These are phyloP conservation scores for Nilaparvata lugens DNA, from an alignment of 1,140 invertebrate species.

Conservation along the genomic window DNA sequence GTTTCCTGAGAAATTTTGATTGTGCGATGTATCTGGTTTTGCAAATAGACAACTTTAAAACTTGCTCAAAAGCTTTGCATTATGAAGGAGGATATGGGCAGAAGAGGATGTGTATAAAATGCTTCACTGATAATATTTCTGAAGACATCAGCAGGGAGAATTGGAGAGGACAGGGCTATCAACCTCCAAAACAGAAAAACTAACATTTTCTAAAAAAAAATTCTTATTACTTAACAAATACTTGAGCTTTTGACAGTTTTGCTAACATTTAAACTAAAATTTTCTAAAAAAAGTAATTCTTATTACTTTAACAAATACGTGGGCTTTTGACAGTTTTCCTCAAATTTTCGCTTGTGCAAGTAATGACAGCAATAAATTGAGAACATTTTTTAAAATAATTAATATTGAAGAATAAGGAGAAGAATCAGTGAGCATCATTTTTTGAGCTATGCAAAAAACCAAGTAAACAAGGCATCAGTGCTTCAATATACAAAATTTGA, in stretches of 20 bases:
- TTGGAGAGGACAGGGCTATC: not conserved
- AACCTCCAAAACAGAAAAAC: not conserved
- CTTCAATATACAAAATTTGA: not conserved
- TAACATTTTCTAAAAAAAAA: too few species aligned
- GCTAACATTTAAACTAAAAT: not conserved
- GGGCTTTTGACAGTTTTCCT: not conserved
- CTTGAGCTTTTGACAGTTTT: constrained; percentile 1
- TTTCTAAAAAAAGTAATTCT: too few species aligned
- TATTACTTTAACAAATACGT: not conserved
- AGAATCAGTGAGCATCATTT: not conserved
- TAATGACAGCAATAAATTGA: not conserved
- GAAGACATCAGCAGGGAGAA: not conserved
- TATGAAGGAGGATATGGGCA: too few species aligned
- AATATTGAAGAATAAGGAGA: not conserved
- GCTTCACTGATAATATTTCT: not conserved
- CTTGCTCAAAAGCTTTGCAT: too few species aligned
- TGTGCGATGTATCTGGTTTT: too few species aligned
- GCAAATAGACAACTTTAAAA: too few species aligned
- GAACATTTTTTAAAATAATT: too few species aligned
- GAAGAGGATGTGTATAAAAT: not conserved
- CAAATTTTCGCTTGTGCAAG: not conserved
- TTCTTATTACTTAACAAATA: constrained; percentile 1
- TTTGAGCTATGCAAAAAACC: not conserved
- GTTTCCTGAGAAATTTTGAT: too few species aligned
- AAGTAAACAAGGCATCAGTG: not conserved